A percentile compares a stretch with the other conserved stretches of the same genome.
phyloP scores from a whole-genome alignment of 1,140 invertebrate genomes.

The Drosophila virilis region DNA sequence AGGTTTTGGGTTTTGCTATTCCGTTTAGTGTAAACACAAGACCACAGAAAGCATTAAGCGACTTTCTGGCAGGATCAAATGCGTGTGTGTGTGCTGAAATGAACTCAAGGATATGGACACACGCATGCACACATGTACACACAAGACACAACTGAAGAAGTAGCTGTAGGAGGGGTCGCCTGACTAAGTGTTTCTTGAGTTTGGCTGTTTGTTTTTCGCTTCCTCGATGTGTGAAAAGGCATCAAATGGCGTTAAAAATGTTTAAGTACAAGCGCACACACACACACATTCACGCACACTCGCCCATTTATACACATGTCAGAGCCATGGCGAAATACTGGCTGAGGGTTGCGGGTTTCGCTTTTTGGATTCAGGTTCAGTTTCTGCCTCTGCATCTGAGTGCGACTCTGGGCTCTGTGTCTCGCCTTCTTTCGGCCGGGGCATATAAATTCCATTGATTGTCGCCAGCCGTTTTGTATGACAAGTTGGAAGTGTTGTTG shows the following conservation, averaged over 20 bases:
- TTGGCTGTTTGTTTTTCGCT: slow-evolving; percentile 68
- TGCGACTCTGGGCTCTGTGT: slow-evolving; percentile 9
- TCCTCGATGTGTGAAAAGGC: slow-evolving; percentile 78
- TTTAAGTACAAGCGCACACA: slow-evolving; percentile 67
- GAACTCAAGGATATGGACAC: slow-evolving; percentile 33
- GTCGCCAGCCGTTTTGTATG: slow-evolving; percentile 76
- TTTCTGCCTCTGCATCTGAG: slow-evolving; percentile 18
- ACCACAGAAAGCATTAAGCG: slow-evolving; percentile 53
- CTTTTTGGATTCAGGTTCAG: slow-evolving; percentile 22
- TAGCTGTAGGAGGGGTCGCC: slow-evolving; percentile 28
- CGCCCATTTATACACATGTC: neutral
- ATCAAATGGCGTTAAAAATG: slow-evolving; percentile 82
- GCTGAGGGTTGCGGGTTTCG: slow-evolving; percentile 15
- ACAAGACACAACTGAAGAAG: slow-evolving; percentile 13
- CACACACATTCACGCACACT: slow-evolving; percentile 12
- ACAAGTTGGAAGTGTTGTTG: slow-evolving; percentile 69
- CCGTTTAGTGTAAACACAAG: slow-evolving; percentile 50
- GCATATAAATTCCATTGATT: slow-evolving; percentile 79
- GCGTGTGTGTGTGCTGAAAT: slow-evolving; percentile 16
- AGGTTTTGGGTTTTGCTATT: slow-evolving; percentile 16
- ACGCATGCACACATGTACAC: slow-evolving; percentile 12
- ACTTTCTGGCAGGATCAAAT: slow-evolving; percentile 49
- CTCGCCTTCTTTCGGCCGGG: slow-evolving; percentile 8
- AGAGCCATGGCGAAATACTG: slow-evolving; percentile 10
- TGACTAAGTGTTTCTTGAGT: slow-evolving; percentile 76